Base-by-base conservation (phyloP, 2,113 vertebrate genomes). In the Oncorhynchus nerka region DNA sequence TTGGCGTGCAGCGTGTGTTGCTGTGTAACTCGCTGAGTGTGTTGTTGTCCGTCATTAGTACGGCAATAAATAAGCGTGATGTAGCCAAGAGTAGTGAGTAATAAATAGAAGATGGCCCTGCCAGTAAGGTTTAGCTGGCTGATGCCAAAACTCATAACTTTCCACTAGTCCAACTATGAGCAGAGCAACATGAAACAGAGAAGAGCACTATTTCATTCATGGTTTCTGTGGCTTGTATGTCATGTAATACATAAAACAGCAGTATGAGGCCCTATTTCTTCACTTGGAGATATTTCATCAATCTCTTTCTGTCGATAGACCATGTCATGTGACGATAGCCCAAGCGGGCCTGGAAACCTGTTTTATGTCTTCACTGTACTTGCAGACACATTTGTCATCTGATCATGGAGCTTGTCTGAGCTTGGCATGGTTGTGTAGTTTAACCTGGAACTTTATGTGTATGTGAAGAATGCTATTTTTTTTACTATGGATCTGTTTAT, bases 121-220 rank as follows among this genome's bases (percentile, higher is more conserved):
- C 2, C 65, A 73, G 66, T 59, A 70, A 73, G 67, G 67, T 8
- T 59, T 30, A 22, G 59, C 51, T 49, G 6, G 30, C 20, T 57
- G 28, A 70, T 13, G 71, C 73, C 74, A 76, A 82, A 71, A 78
- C 28, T 13, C n/a, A 69, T 68, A 85, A 76, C 65, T 85, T 84
- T 79, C 74, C 80, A 84, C 74, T 57, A 59, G 5, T 32, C 48
- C 55, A 73, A 71, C n/a, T 67, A 51, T 51, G 28, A 67, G 74
- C 66, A 24, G 51, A 34, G 57, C 68, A 70, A 75, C 64, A 69
- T 30, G 62, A 78, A 73, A 32, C 73, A 72, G 70, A 80, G 39
- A 79, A 48, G 9, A 32, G 28, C 49, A 16, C 59, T 73, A 69
- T 78, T 81, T 74, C 20, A 82, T 75, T 82, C 30, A 73, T n/a